phyloP scores from a whole-genome alignment of 1,140 invertebrate species.

The Aphidius gifuensis region DNA sequence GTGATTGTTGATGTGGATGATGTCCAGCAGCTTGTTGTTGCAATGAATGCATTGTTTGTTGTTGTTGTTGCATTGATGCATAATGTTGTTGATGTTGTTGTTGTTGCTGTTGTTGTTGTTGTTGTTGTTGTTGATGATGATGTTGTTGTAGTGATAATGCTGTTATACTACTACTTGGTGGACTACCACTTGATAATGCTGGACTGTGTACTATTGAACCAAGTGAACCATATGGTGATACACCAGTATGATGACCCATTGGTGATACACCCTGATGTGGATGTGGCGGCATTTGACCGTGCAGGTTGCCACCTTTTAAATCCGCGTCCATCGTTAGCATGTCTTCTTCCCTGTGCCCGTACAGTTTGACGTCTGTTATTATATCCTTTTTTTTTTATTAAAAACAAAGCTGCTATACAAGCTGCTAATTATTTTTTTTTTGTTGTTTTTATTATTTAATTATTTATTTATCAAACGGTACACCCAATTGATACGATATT shows the following conservation, averaged over 20 bases:
- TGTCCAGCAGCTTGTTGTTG: conserved; percentile 35
- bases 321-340: conserved; percentile 88
- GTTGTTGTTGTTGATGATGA: conserved; percentile 31
- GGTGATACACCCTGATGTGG: conserved; percentile 55
- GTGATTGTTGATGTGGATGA: conserved; percentile 42
- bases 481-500: too few species aligned
- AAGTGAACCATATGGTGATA: conserved; percentile 65
- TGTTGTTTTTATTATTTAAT: neutral
- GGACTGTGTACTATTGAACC: conserved; percentile 64
- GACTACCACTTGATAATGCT: conserved; percentile 60
- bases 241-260: conserved; percentile 60
- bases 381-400: conserved; percentile 16
- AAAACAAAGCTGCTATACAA: neutral
- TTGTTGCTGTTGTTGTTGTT: conserved; percentile 47
- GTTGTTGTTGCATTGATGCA: conserved; percentile 54
- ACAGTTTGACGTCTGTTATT: conserved; percentile 62
- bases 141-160: conserved; percentile 43
- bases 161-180: conserved; percentile 39
- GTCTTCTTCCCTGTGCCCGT: conserved; percentile 67
- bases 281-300: conserved; percentile 77
- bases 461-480: too few species aligned
- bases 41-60: conserved; percentile 48
- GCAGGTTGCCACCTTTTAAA: conserved; percentile 77
- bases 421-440: neutral
- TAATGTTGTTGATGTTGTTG: conserved; percentile 47